Conservation (phyloP, 1,140 invertebrate species). For the Wasmannia auropunctata region DNA sequence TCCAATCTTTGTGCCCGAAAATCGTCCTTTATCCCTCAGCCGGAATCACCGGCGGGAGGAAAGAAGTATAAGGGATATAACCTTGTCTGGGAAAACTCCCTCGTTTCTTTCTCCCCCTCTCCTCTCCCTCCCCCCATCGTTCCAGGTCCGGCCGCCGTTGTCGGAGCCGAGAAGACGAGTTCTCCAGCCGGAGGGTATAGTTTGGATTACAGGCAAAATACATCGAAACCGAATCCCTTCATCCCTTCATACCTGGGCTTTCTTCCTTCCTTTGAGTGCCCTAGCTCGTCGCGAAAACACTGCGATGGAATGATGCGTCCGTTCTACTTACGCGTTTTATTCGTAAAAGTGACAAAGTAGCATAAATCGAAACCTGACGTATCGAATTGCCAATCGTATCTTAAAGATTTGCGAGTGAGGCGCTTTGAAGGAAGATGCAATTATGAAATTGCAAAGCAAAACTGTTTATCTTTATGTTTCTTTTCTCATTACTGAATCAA, state of each 20-base stretch:
- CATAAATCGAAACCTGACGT: background rate
- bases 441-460: too few species aligned
- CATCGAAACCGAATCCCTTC: conserved; percentile 79
- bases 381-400: background rate
- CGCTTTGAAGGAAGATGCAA: background rate
- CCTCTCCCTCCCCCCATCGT: too few species aligned
- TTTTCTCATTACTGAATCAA: background rate
- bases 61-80: conserved; percentile 48
- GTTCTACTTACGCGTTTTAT: conserved; percentile 3
- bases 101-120: background rate
- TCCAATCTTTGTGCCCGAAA: conserved; percentile 71
- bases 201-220: conserved; percentile 82
- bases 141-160: background rate
- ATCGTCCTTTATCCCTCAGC: conserved; percentile 67
- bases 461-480: background rate
- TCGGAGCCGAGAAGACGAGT: conserved; percentile 44
- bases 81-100: conserved; percentile 50
- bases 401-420: background rate
- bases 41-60: conserved; percentile 25
- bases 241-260: conserved; percentile 77
- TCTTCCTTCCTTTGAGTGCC: conserved; percentile 5
- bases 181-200: conserved; percentile 62
- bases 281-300: background rate
- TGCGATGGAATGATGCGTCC: background rate
- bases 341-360: background rate